A percentile compares a stretch with the other conserved stretches of the same genome.
phyloP scores from a whole-genome alignment of 2,113 vertebrate species.

The Phrynosoma blainvillii region DNA sequence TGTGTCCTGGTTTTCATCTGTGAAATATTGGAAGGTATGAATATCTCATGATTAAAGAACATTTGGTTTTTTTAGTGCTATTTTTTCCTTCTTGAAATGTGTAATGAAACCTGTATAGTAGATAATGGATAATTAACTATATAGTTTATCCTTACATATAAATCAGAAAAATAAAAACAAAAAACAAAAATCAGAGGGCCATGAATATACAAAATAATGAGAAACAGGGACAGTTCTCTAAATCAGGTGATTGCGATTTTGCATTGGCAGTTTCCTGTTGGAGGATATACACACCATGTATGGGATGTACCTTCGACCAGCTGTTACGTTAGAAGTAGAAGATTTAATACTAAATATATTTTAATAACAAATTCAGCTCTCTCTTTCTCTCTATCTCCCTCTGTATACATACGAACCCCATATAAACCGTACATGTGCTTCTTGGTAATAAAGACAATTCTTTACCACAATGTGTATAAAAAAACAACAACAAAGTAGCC shows the following conservation, averaged over 20 bases:
- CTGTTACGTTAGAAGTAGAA: background rate
- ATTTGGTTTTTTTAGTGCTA: too few relatives aligned
- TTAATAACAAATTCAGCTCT: too few relatives aligned
- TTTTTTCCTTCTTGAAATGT: too few relatives aligned
- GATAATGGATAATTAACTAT: too few relatives aligned
- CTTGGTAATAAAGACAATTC: slow-evolving; percentile 3
- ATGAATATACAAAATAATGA: background rate
- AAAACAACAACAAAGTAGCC: background rate
- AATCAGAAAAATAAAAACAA: background rate
- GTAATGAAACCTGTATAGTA: too few relatives aligned
- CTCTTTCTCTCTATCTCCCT: too few relatives aligned
- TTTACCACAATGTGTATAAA: background rate
- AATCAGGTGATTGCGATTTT: background rate
- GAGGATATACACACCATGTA: background rate
- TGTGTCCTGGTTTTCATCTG: too few relatives aligned
- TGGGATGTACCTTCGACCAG: background rate
- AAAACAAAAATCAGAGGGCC: background rate
- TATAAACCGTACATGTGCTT: slow-evolving; percentile 12
- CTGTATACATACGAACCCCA: background rate
- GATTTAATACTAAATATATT: too few relatives aligned
- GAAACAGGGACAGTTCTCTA: background rate
- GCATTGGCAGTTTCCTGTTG: slow-evolving; percentile 2
- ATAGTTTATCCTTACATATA: too few relatives aligned
- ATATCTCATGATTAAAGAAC: too few relatives aligned
- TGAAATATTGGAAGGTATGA: too few relatives aligned